Evolutionary conservation across 2,888 invertebrate species (phyloP).

Genomic region (Plemyria rubiginata): DNA sequence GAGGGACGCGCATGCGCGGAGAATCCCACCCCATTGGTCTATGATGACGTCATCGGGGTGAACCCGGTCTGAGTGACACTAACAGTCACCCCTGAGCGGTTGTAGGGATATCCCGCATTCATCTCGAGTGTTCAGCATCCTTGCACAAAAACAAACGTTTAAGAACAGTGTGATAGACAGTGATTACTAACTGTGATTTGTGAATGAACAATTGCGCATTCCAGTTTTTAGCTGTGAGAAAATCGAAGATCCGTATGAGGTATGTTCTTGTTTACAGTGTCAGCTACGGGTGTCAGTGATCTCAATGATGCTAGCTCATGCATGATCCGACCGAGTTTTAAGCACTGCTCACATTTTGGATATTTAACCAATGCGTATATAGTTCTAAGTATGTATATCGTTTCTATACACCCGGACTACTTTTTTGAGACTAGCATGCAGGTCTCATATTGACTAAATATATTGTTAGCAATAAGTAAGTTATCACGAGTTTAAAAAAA

Average conservation of each 20-base stretch:
- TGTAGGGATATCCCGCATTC: conserved; percentile 66
- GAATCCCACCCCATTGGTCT: conserved; percentile 79
- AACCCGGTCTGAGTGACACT: conserved; percentile 78
- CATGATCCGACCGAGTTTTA: conserved; percentile 49
- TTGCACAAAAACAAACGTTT: conserved; percentile 70
- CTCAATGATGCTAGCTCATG: conserved; percentile 63
- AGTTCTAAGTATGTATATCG: no score
- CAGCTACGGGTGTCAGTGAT: conserved; percentile 57
- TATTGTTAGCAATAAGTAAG: neutral
- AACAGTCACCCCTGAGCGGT: conserved; percentile 80
- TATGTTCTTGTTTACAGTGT: conserved; percentile 67
- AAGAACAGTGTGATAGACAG: conserved; percentile 53
- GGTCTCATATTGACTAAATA: no score
- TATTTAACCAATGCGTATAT: neutral
- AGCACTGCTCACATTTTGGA: conserved; percentile 30
- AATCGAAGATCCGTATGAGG: conserved; percentile 41
- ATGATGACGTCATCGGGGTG: conserved; percentile 83
- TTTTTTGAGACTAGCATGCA: no score
- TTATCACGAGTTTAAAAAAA: neutral
- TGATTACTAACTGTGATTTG: conserved; percentile 57
- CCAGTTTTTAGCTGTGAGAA: conserved; percentile 18
- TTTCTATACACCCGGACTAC: no score
- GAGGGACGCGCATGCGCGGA: conserved; percentile 72
- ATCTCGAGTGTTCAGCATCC: conserved; percentile 42
- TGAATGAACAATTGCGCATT: conserved; percentile 48